These are phyloP conservation scores for Falco novaeseelandiae DNA, from an alignment of 2,797 vertebrate genomes.

Conservation along the genomic window DNA sequence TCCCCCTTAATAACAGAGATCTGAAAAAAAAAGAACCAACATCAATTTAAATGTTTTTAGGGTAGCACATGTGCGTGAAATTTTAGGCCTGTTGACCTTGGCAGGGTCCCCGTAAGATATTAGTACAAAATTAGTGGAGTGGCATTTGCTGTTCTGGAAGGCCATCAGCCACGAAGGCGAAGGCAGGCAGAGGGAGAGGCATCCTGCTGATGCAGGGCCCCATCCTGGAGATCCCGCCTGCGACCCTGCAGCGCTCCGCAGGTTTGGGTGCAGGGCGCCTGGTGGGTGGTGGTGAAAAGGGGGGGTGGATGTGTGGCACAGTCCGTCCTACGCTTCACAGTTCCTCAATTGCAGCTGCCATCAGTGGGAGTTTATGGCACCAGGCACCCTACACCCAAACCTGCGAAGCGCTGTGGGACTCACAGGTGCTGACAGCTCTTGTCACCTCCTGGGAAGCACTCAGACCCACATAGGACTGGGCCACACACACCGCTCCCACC, in stretches of 20 bases:
- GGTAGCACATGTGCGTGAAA: background rate
- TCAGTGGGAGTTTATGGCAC: slow-evolving; percentile 17
- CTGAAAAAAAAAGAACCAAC: slow-evolving; percentile 13
- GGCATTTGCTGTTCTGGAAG: background rate
- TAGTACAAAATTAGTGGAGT: background rate
- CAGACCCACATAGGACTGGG: background rate
- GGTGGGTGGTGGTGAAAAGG: background rate
- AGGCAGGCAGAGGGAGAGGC: background rate
- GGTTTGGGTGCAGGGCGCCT: background rate
- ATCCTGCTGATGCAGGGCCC: background rate
- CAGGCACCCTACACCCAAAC: background rate
- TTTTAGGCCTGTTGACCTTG: slow-evolving; percentile 45
- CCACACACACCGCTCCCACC: background rate
- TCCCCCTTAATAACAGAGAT: slow-evolving; percentile 22
- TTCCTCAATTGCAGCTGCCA: slow-evolving; percentile 37
- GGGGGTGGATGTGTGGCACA: slow-evolving; percentile 34
- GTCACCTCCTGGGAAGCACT: background rate
- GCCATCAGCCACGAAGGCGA: background rate
- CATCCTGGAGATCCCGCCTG: background rate
- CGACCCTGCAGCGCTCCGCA: background rate
- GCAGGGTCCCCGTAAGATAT: slow-evolving; percentile 7
- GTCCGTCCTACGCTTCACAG: slow-evolving; percentile 9
- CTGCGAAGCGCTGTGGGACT: background rate
- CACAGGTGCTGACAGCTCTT: slow-evolving; percentile 13
- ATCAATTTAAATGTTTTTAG: slow-evolving; percentile 34